Base-by-base conservation (phyloP, 2,113 vertebrate species). In the Sorex fumeus region DNA sequence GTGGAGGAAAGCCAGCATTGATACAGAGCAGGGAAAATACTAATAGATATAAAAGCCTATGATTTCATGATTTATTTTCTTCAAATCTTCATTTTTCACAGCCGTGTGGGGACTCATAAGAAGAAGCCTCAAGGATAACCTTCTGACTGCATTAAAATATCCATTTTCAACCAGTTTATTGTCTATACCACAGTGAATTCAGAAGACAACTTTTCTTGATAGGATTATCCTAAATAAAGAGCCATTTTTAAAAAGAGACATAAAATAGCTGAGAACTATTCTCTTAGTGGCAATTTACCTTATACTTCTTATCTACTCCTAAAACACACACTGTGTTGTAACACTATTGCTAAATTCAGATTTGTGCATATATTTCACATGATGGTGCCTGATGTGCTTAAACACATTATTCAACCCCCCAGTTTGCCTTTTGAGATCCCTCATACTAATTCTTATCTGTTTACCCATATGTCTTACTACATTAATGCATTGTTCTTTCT, bases 161-260 rank as follows among this genome's bases (percentile, higher is more conserved):
- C 72, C 67, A 67, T 28, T 74, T 50, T 3, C 18, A 90, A 50
- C 40, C 53, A 27, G 15, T 88, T 94, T 27, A 45, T 69, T 88
- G 11, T 86, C 10, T 18, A 57, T n/a, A 70, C 30, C 19, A 28
- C 4, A 57, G 72, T 77, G 62, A 91, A 84, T 70, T 60, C 3
- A 2, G 62, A 87, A 34, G 6, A 72, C 21, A 94, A 34, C 16
- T 75, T 72, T 66, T 79, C 89, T 87, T 78, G 34, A 67, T 67
- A 78, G 18, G 90, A 82, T 88, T 69, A 77, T 77, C 28, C 47
- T 87, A 78, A 87, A 75, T 75, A 30, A 53, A 91, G 84, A 86
- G 40, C 0, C 0, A 5, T 32, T 45, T 87, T 91, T 83, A 78
- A 81, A 30, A 72, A 66, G n/a, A 43, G 8, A 71, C 78, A 87